Percentiles rank a stretch among this genome's conserved stretches.
Conservation (phyloP, 2,888 invertebrate genomes). For the Lasioglossum marginatum region DNA sequence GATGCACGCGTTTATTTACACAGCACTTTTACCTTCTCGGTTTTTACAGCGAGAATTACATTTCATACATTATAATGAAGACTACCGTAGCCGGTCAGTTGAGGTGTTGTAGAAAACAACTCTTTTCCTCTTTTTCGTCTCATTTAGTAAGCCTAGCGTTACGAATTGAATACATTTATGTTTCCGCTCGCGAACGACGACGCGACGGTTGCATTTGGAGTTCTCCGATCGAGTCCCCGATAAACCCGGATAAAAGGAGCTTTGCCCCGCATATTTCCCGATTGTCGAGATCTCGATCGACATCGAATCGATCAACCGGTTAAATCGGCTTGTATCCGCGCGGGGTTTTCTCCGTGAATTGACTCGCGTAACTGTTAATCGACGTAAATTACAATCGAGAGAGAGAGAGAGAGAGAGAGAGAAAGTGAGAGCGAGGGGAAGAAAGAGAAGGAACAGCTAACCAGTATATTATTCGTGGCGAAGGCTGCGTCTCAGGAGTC, state of each 20-base stretch:
- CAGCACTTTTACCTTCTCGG: background rate
- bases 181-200: background rate
- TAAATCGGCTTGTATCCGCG: constrained; percentile 10
- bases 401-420: background rate
- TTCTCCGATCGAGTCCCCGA: background rate
- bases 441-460: constrained; percentile 3
- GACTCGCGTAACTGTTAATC: constrained; percentile 60
- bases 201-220: background rate
- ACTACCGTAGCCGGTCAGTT: background rate
- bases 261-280: background rate
- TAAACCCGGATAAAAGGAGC: background rate
- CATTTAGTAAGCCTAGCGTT: background rate
- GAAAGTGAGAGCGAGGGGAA: background rate
- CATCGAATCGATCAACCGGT: constrained; percentile 10
- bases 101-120: background rate
- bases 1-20: background rate
- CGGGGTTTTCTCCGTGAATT: constrained; percentile 19
- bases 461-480: constrained; percentile 41
- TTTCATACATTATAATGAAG: background rate
- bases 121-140: background rate
- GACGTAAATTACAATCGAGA: constrained; percentile 56
- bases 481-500: constrained; percentile 52
- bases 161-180: background rate
- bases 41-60: background rate
- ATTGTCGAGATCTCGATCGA: background rate